Conservation (phyloP, 1,140 invertebrate species). For the Cydia splendana region DNA sequence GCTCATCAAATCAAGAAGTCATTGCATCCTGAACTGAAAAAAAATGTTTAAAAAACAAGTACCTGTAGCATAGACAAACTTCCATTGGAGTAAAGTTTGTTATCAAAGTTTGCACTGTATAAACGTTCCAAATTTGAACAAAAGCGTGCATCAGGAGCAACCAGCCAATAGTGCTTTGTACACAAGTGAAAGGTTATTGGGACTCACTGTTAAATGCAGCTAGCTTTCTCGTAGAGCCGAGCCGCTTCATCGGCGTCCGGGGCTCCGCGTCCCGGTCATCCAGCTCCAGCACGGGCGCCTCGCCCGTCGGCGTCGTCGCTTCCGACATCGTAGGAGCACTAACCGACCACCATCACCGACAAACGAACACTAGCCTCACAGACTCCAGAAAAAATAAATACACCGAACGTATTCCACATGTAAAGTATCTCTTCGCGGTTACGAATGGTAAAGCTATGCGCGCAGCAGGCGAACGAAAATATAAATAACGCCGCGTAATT, state of each 20-base stretch:
- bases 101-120: background rate
- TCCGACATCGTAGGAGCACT: conserved; percentile 48
- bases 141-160: background rate
- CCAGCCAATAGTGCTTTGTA: conserved; percentile 1
- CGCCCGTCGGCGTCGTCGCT: conserved; percentile 56
- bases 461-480: conserved; percentile 24
- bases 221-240: conserved; percentile 89
- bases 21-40: background rate
- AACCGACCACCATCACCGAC: conserved; percentile 21
- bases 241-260: conserved; percentile 87
- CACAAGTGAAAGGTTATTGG: conserved; percentile 16
- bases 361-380: conserved; percentile 24
- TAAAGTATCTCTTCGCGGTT: conserved; percentile 28
- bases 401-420: conserved; percentile 27
- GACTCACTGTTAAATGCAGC: conserved; percentile 89
- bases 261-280: conserved; percentile 83
- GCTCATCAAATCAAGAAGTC: background rate
- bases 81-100: background rate
- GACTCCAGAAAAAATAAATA: conserved; percentile 29
- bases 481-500: conserved; percentile 32
- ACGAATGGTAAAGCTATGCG: conserved; percentile 29
- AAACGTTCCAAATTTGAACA: background rate
- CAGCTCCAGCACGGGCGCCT: conserved; percentile 47
- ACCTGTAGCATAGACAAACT: background rate
- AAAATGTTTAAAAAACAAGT: background rate